Evolutionary conservation across 2,797 vertebrate genomes (phyloP), one percentile per base, ranked within the genome.

Genomic region (Loriculus beryllinus): DNA sequence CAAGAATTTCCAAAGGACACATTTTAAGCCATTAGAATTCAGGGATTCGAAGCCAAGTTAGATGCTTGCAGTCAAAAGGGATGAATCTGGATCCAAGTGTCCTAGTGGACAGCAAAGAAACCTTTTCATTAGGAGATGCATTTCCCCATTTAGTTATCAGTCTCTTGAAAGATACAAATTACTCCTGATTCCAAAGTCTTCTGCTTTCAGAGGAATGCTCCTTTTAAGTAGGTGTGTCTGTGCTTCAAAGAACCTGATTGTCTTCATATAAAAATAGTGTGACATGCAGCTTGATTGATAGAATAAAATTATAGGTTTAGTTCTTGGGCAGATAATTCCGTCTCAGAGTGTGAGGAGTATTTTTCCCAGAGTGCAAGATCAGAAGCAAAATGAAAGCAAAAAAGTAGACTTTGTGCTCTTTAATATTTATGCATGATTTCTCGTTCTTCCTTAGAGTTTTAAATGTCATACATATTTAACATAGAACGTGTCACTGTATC

Each of bases 321-420:
- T 84, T 95, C 82, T 94, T 91, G 95, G 91, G 57, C 93, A 70
- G 91, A 84, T 91, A 92, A 93, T 94, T 94, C 93, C 83, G 79
- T 81, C 82, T 94, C 65, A 74, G 2, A 94, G 86, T 56, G 77
- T 86, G 69, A 93, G 31, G 33, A 90, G 70, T 91, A 35, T 82
- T 92, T 86, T 96, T 92, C 68, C 42, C 82, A 56, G 75, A 92
- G 87, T 59, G 42, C 76, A 84, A 35, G 85, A 94, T 92, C 82
- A 88, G 95, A 96, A 96, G 59, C 63, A 72, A 84, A 83, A 82
- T 42, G 79, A 91, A 95, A 97, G 87, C 92, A 92, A 82, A 8
- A 87, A 96, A 82, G 72, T 65, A 91, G 92, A 94, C 76, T 91
- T 79, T 3, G 14, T 12, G 29, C 77, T 93, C 37, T 90, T 92